Percentiles rank a stretch among this genome's conserved stretches.
These are phyloP conservation scores for Thermophis baileyi DNA, from an alignment of 2,113 vertebrate species.

Conservation along the genomic window DNA sequence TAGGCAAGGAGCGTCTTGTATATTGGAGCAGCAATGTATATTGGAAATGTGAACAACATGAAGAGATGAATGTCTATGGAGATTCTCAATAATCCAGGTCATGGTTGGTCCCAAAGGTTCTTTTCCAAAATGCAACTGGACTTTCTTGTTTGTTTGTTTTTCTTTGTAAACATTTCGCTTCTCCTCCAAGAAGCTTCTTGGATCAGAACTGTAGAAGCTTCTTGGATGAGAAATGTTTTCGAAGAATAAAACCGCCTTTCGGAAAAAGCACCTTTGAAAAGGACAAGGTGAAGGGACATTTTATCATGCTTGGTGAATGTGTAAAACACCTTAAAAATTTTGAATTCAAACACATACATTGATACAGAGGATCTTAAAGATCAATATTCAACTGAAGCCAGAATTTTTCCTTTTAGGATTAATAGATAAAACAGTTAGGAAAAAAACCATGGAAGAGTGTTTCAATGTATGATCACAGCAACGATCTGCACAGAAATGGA, in stretches of 20 bases:
- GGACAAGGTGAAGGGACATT: background rate
- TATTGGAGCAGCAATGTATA: background rate
- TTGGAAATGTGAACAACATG: background rate
- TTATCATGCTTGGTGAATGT: background rate
- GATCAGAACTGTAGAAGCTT: background rate
- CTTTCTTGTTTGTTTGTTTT: background rate
- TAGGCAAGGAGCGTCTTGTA: background rate
- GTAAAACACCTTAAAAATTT: background rate
- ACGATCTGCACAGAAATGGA: background rate
- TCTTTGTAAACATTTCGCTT: background rate
- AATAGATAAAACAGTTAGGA: background rate
- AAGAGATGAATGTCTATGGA: background rate
- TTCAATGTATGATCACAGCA: background rate
- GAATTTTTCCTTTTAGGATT: background rate
- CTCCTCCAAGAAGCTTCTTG: background rate
- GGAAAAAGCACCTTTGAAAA: background rate
- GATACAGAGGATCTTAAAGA: background rate
- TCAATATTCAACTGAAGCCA: background rate
- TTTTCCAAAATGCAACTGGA: background rate
- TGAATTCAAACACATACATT: background rate
- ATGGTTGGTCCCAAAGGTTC: background rate
- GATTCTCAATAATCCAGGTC: background rate
- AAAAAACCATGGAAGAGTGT: background rate
- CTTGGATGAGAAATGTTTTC: background rate
- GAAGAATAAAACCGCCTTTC: background rate